Conservation (phyloP, 2,888 invertebrate species). For the Drosophila heteroneura region DNA sequence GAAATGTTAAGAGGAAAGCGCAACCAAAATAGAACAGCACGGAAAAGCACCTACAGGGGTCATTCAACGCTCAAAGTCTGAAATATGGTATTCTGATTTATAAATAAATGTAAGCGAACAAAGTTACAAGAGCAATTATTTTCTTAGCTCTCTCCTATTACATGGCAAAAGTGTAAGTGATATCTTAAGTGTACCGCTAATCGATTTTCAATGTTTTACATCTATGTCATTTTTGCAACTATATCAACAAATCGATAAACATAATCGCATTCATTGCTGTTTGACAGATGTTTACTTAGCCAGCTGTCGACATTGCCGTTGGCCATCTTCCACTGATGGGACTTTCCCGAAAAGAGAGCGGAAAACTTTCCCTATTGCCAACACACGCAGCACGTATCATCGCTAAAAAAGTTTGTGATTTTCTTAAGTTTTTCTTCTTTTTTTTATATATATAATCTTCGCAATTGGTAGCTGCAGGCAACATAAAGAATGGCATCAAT, state of each 20-base stretch:
- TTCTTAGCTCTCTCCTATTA: neutral
- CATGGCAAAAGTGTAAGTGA: neutral
- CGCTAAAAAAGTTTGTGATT: conserved; percentile 38
- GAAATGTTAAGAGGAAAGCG: conserved; percentile 36
- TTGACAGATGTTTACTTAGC: conserved; percentile 52
- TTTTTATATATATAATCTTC: conserved; percentile 15
- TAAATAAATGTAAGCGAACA: neutral
- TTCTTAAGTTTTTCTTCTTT: conserved; percentile 15
- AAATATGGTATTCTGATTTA: neutral
- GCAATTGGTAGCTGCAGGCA: conserved; percentile 42
- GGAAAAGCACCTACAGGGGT: conserved; percentile 6
- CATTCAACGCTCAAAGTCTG: neutral
- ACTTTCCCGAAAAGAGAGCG: conserved; percentile 1
- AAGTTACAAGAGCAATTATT: neutral
- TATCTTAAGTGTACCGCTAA: conserved; percentile 2
- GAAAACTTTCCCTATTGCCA: conserved; percentile 48
- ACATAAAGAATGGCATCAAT: conserved; percentile 43
- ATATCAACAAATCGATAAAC: conserved; percentile 29
- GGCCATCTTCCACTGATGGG: conserved; percentile 19
- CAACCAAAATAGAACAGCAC: conserved; percentile 15
- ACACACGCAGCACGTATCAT: conserved; percentile 39
- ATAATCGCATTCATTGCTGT: conserved; percentile 44
- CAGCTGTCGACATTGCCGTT: conserved; percentile 64
- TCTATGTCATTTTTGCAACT: neutral
- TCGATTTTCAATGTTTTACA: conserved; percentile 16